These are phyloP conservation scores for Falco rusticolus DNA, from an alignment of 2,797 vertebrate species.

Conservation along the genomic window DNA sequence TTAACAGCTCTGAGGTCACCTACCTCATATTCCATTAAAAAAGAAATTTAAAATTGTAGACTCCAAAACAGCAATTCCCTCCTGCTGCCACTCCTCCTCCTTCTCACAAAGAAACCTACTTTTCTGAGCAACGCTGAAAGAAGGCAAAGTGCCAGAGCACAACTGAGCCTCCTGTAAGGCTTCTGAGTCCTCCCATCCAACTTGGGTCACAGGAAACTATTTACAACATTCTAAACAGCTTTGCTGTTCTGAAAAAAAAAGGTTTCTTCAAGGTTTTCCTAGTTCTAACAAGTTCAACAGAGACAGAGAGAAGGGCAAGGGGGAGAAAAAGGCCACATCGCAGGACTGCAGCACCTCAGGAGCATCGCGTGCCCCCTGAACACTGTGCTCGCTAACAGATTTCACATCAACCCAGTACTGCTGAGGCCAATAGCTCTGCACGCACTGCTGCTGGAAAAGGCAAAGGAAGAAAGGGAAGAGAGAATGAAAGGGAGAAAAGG, in stretches of 20 bases:
- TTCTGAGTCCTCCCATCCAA: background rate
- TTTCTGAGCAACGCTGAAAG: slow-evolving; percentile 47
- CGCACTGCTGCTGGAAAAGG: too few species aligned
- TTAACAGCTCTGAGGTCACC: background rate
- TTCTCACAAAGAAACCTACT: slow-evolving; percentile 45
- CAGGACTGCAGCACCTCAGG: background rate
- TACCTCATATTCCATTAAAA: slow-evolving; percentile 28
- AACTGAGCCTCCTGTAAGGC: background rate
- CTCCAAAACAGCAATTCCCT: slow-evolving; percentile 3
- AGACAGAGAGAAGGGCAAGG: background rate
- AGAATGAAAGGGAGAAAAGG: too few species aligned
- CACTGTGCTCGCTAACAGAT: background rate
- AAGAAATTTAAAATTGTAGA: slow-evolving; percentile 21
- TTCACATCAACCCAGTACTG: background rate
- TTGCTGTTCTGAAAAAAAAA: background rate
- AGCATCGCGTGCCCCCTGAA: background rate
- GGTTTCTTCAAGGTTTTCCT: background rate
- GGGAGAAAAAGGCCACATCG: background rate
- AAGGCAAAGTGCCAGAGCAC: slow-evolving; percentile 7
- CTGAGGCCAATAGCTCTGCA: background rate
- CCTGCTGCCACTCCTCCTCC: background rate
- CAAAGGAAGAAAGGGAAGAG: background rate
- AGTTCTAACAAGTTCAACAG: background rate
- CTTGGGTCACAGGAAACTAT: background rate
- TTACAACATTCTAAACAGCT: background rate